These are phyloP conservation scores for Spea bombifrons DNA, from an alignment of 2,113 vertebrate species.

Conservation along the genomic window DNA sequence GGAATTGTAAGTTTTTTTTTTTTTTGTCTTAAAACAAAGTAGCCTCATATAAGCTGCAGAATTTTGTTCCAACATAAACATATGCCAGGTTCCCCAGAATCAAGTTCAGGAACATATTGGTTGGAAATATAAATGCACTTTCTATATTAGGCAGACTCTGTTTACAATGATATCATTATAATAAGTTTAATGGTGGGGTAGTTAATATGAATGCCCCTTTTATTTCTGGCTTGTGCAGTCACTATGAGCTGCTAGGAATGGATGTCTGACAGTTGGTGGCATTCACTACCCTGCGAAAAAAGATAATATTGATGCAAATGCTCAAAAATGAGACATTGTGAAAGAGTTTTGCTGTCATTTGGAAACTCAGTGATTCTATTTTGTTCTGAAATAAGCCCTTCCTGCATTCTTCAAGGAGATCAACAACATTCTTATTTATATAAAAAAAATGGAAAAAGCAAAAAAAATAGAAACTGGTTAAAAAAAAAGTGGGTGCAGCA, in stretches of 20 bases:
- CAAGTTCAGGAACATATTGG: conserved; percentile 23
- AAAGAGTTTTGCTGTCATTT: no score
- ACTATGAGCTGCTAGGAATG: conserved; percentile 59
- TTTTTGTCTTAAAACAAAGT: conserved; percentile 1
- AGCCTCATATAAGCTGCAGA: not conserved
- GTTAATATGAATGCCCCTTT: conserved; percentile 59
- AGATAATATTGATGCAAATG: not conserved
- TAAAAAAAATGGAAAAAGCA: no score
- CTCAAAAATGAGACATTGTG: no score
- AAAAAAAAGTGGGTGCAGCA: no score
- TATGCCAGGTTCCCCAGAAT: not conserved
- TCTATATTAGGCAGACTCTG: conserved; percentile 53
- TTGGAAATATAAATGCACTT: conserved; percentile 59
- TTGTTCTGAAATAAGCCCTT: no score
- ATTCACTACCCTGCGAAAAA: not conserved
- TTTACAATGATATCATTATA: conserved; percentile 56
- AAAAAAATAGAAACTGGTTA: no score
- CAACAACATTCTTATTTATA: no score
- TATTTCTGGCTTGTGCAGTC: conserved; percentile 59
- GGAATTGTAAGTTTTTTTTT: not conserved
- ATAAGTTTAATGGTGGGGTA: conserved; percentile 59
- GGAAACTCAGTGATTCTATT: no score
- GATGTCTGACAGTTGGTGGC: conserved; percentile 39
- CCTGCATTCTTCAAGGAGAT: no score
- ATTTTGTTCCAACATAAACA: conserved; percentile 4